Base-by-base conservation (phyloP, 2,113 vertebrate species). In the Sinocyclocheilus anophthalmus region DNA sequence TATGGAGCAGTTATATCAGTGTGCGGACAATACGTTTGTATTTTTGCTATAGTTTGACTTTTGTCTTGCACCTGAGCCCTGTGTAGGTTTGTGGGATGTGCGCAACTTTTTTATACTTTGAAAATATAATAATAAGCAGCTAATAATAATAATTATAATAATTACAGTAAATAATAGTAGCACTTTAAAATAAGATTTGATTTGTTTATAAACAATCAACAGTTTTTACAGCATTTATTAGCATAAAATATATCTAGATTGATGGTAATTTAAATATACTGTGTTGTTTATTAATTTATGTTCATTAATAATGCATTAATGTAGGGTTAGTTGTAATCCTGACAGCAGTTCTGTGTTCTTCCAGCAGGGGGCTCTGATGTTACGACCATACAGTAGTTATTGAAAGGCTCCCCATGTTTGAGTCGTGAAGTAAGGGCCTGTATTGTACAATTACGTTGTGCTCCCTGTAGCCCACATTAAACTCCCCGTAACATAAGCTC, bases 311-410 rank as follows among this genome's bases (percentile, higher is more conserved):
- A 42, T 72, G 20, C 20, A 42, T 42, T 72, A 42, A 42, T 73
- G 9, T 73, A 61, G 20, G 20, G 20, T 3, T 61, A 61, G 8
- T 61, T 61, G 9, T 61, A n/a, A 61, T 61, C 57, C 57, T 72
- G 20, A n/a, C 8, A 33, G 16, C 8, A 33, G 14, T 10, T 77
- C 13, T 77, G 24, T 53, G 13, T 26, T 1, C 8, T 8, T 53
- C 81, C 81, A 82, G 81, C 42, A 82, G 81, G 9, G 45, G 81
- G 63, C 81, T 70, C 81, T 82, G 63, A n/a, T 22, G 81, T 70
- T 30, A 33, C 5, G 9, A 50, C 24, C 5, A 8, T 39, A 53
- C 16, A 16, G 39, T 14, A 9, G 39, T 48, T 67, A 18, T 18
- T 48, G 3, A 26, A 26, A 50, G 14, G 7, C 16, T 50, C 39